Evolutionary conservation across 2,797 vertebrate genomes (phyloP).

Genomic region (Cynodonichthys magdalenae): DNA sequence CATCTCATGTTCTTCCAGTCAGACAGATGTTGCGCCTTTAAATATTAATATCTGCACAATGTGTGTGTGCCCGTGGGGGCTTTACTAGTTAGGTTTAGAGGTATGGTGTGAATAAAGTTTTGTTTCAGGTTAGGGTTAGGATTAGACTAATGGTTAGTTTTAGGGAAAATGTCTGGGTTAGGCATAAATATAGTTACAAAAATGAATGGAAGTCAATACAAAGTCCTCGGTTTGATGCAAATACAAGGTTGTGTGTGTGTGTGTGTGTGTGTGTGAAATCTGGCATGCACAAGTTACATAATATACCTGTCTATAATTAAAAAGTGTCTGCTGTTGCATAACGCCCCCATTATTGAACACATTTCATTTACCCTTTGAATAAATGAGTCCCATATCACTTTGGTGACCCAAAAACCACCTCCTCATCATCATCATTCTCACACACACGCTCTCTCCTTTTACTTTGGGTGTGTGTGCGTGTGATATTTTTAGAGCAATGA

Average conservation of each 20-base stretch:
- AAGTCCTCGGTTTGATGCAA: no score
- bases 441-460: not conserved
- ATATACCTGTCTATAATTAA: slow-evolving; percentile 61
- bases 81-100: no score
- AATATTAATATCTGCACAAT: slow-evolving; percentile 7
- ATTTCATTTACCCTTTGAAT: slow-evolving; percentile 63
- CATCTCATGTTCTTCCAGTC: slow-evolving; percentile 13
- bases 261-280: slow-evolving; percentile 5
- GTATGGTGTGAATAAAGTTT: no score
- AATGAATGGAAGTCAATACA: no score
- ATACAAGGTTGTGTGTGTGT: not conserved
- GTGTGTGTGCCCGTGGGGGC: not conserved
- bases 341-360: slow-evolving; percentile 66
- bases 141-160: no score
- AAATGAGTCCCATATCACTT: slow-evolving; percentile 59
- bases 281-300: slow-evolving; percentile 47
- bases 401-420: slow-evolving; percentile 60
- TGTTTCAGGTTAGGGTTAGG: no score
- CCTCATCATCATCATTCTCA: slow-evolving; percentile 1
- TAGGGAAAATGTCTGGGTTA: no score
- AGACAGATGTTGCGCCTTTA: slow-evolving; percentile 50
- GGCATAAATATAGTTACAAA: no score
- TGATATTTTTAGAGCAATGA: slow-evolving; percentile 62
- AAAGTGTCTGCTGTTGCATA: slow-evolving; percentile 57
- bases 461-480: slow-evolving; percentile 15